phyloP scores from a whole-genome alignment of 1,140 invertebrate species.

The Holotrichia oblita region DNA sequence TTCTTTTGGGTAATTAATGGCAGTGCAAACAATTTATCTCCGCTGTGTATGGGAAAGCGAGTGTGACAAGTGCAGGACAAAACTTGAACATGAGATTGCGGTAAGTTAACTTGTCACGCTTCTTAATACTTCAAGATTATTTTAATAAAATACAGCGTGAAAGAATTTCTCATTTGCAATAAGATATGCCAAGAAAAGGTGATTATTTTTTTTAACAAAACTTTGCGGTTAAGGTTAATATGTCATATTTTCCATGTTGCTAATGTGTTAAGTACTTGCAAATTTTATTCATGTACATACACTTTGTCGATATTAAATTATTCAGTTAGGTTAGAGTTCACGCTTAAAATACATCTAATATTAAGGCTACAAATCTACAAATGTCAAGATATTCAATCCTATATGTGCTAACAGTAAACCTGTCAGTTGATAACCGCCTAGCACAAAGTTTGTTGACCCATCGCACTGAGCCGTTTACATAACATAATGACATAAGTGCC shows the following conservation, averaged over 20 bases:
- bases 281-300: background rate
- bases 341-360: background rate
- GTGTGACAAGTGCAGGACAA: background rate
- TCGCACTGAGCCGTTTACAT: slow-evolving; percentile 41
- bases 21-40: background rate
- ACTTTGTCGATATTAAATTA: too few relatives aligned
- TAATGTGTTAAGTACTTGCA: background rate
- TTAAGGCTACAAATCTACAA: background rate
- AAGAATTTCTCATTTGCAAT: background rate
- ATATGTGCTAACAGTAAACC: background rate
- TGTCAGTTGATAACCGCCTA: slow-evolving; percentile 17
- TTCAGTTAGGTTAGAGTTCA: too few relatives aligned
- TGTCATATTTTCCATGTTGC: background rate
- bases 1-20: background rate
- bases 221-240: background rate
- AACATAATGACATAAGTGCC: background rate
- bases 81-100: background rate
- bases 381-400: background rate
- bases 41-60: background rate
- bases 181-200: background rate
- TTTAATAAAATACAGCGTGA: background rate
- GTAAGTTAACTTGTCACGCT: background rate
- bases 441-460: slow-evolving; percentile 45
- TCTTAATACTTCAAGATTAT: background rate
- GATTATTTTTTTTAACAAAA: background rate